Base-by-base conservation (phyloP, 2,113 vertebrate genomes). In the Casuarius casuarius region DNA sequence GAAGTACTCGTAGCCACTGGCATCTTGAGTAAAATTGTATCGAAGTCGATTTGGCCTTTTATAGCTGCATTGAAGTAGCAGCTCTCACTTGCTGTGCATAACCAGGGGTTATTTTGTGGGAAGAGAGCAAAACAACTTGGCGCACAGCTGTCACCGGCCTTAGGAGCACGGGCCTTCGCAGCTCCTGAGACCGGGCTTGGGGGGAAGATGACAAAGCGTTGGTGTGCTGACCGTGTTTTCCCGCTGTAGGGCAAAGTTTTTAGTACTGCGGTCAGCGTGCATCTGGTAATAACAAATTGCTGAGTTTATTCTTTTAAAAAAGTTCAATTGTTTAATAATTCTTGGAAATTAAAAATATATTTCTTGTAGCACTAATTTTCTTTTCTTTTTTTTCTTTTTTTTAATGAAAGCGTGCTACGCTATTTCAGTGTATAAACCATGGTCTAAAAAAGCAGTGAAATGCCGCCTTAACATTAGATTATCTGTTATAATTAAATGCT, bases 331-430 rank as follows among this genome's bases (percentile, higher is more conserved):
- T 38, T 38, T 66, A 71, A 67, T 87, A 90, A 44, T 89, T 91
- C 54, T 33, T 77, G 40, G 25, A 89, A 95, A 70, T 84, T 2
- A 68, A 38, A 44, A 81, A 31, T 9, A 5, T 23, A 22, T 51
- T 59, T 42, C 74, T 46, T 74, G 25, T n/a, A 42, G 17, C 0
- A 3, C 10, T 61, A 25, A 49, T 14, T 42, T 68, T 49, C 62
- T 51, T 29, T 33, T 15, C 44, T 46, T 46, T 15, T 38, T 14
- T 15, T 46, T 46, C 16, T 46, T 15, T 38, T 14, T 15, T 46
- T 46, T 15, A 38, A 44, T 0, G 0, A 1, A 68, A 84, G 42
- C 67, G 12, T 22, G 13, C 51, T 73, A 9, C 6, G 5, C 46
- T 63, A 85, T 58, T 52, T 85, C 58, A n/a, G 0, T 22, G 23